Percentiles rank a stretch among this genome's conserved stretches.
These are phyloP conservation scores for Aphelocoma californica DNA, from an alignment of 2,797 vertebrate species.

Conservation along the genomic window DNA sequence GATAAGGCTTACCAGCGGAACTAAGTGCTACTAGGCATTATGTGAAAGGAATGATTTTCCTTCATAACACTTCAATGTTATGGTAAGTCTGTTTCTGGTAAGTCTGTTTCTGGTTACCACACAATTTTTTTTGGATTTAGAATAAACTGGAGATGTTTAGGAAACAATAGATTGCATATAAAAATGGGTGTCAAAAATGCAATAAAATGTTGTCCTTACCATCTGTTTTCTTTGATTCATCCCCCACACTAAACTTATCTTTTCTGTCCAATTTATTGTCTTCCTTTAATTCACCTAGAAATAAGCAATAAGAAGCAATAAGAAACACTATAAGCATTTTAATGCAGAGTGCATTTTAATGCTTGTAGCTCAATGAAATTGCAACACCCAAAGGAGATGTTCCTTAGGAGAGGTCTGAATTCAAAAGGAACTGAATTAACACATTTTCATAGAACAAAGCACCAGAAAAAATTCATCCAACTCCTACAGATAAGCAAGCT, in stretches of 20 bases:
- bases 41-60: background rate
- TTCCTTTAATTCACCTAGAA: constrained; percentile 75
- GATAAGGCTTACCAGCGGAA: background rate
- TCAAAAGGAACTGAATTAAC: background rate
- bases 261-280: constrained; percentile 66
- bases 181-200: background rate
- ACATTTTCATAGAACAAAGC: background rate
- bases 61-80: background rate
- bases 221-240: constrained; percentile 71
- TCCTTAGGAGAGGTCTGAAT: background rate
- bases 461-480: background rate
- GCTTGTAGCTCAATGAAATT: background rate
- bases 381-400: background rate
- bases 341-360: background rate
- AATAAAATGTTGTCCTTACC: constrained; percentile 66
- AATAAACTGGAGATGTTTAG: background rate
- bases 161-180: background rate
- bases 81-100: background rate
- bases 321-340: background rate
- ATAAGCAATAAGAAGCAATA: background rate
- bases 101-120: background rate
- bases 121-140: background rate
- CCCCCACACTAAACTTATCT: constrained; percentile 46
- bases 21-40: background rate
- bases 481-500: background rate